phyloP scores from a whole-genome alignment of 1,140 invertebrate genomes.

The Brachionus calyciflorus region DNA sequence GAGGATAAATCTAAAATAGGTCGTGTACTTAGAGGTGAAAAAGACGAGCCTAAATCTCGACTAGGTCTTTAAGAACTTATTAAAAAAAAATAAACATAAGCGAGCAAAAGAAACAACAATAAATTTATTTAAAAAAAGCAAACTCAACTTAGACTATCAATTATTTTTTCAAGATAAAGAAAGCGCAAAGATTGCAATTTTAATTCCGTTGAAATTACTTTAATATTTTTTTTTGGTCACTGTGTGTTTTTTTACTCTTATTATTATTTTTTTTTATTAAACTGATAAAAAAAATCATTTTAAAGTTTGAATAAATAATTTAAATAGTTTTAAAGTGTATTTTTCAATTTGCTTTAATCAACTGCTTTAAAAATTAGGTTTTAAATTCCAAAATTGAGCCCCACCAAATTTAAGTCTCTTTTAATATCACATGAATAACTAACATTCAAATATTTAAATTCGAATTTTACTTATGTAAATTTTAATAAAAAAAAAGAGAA shows the following conservation, averaged over 20 bases:
- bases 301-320: too few relatives aligned
- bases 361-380: neutral
- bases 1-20: slow-evolving; percentile 64
- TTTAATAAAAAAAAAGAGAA: too few relatives aligned
- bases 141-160: neutral
- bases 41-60: neutral
- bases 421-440: too few relatives aligned
- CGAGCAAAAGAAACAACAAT: too few relatives aligned
- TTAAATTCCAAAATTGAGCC: neutral
- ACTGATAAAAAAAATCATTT: neutral
- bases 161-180: neutral
- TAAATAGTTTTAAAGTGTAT: too few relatives aligned
- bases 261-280: neutral
- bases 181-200: neutral
- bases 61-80: neutral
- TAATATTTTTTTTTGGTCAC: neutral
- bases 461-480: too few relatives aligned
- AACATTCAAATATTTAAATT: too few relatives aligned
- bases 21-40: slow-evolving; percentile 26
- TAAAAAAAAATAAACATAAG: neutral
- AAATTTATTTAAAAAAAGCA: too few relatives aligned
- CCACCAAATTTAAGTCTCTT: neutral
- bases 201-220: neutral
- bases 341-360: neutral
- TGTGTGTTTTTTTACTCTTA: neutral